Conservation (phyloP, 2,888 invertebrate species). For the Polymixis lichenea region DNA sequence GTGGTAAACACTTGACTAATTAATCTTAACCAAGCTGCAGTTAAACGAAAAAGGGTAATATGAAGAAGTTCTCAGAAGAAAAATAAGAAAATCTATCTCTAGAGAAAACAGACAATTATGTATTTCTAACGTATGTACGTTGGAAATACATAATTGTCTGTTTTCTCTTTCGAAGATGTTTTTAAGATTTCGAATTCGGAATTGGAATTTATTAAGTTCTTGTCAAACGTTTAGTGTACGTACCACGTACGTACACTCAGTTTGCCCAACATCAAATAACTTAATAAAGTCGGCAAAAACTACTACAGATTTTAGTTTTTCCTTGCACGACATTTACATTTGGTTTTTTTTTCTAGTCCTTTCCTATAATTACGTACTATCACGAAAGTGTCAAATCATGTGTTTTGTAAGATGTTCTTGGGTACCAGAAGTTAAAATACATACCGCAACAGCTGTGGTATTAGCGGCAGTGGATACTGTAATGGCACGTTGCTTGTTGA, state of each 20-base stretch:
- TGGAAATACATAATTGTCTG: too few species aligned
- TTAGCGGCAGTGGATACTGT: conserved; percentile 68
- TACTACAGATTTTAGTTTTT: background rate
- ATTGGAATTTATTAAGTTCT: background rate
- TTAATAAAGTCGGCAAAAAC: background rate
- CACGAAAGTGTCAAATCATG: background rate
- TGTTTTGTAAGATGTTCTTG: background rate
- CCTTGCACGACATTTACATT: background rate
- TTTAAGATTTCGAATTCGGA: background rate
- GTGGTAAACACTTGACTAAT: too few species aligned
- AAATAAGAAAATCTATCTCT: background rate
- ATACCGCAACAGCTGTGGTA: conserved; percentile 77
- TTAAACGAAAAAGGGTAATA: background rate
- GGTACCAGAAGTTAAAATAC: conserved; percentile 35
- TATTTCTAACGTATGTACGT: too few species aligned
- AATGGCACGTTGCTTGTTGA: conserved; percentile 81
- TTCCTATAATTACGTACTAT: background rate
- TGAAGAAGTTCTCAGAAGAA: background rate
- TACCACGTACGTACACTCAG: background rate
- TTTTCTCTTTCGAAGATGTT: background rate
- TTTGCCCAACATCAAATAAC: background rate
- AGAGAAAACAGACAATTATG: too few species aligned
- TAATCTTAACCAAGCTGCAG: background rate
- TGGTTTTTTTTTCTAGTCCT: background rate
- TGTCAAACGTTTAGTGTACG: background rate